Base-by-base conservation (phyloP, 2,888 invertebrate species). In the Synanthedon tipuliformis region DNA sequence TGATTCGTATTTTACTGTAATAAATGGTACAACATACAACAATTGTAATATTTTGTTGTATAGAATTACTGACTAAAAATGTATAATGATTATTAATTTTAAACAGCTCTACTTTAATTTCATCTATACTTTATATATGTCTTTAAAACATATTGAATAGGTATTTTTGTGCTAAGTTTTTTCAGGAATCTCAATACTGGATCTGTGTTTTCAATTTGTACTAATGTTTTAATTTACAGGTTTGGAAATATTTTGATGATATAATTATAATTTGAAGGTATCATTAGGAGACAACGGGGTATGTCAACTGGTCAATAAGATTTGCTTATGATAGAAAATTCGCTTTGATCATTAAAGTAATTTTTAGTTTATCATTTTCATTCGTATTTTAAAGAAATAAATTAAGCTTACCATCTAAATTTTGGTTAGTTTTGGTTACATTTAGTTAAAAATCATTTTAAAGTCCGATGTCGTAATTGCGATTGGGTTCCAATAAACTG, bases 401-500 rank as follows among this genome's bases (percentile, higher is more conserved):
- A 16, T 50, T 3, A 23, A 18, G 15, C 50, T 16, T 13, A 50
- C 3, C 13, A 50, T 16, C 13, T 23, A 12, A 18, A 16, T 50
- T 16, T 50, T 16, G 4, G 11, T 50, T 50, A 16, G 13, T 23
- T 50, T 50, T 16, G 7, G 45, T 45, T 45, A 13, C 5, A 2
- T 45, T 45, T 45, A 45, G 12, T 45, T 45, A n/a, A 13, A 13
- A 45, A 7, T 45, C 3, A 45, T 10, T 13, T n/a, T 7, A 45
- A 15, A 45, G 13, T 49, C 11, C 50, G 55, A 41, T 52, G 40
- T 34, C 34, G 34, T 34, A 34, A 34, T 34, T 34, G 34, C 34
- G 34, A 34, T 34, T 34, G 34, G 34, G 34, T 55, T 54, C 52
- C 51, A 48, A 50, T 52, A 60, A 61, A 57, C 61, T 65, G 61